These are phyloP conservation scores for Coccyzus lansbergi DNA, from an alignment of 2,797 vertebrate genomes.

Conservation along the genomic window DNA sequence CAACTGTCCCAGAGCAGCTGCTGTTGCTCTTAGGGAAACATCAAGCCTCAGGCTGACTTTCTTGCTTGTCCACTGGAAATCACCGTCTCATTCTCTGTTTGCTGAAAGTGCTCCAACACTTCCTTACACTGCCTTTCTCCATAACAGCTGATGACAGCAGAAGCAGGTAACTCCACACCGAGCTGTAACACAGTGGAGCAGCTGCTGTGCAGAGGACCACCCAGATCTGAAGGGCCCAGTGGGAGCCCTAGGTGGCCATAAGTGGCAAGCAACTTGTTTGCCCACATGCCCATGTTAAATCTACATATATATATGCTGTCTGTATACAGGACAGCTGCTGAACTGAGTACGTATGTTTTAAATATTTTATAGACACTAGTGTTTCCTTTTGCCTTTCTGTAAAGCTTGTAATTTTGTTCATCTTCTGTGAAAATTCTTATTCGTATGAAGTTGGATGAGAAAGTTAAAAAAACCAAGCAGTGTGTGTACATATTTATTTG, in stretches of 20 bases:
- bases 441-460: slow-evolving; percentile 6
- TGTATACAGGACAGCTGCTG: slow-evolving; percentile 48
- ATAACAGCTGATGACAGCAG: not conserved
- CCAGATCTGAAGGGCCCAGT: not conserved
- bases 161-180: not conserved
- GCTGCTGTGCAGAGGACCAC: slow-evolving; percentile 15
- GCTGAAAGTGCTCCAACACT: not conserved
- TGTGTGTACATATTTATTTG: not conserved
- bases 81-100: not conserved
- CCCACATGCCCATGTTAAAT: not conserved
- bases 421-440: slow-evolving; percentile 34
- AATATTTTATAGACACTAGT: not conserved
- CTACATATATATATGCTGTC: not conserved
- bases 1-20: slow-evolving; percentile 10
- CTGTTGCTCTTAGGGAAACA: slow-evolving; percentile 8
- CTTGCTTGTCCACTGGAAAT: slow-evolving; percentile 47
- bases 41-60: slow-evolving; percentile 54
- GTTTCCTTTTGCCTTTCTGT: slow-evolving; percentile 47
- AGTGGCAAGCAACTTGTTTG: not conserved
- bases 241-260: not conserved
- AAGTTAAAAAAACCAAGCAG: slow-evolving; percentile 18
- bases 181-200: not conserved
- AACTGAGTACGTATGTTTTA: not conserved
- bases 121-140: slow-evolving; percentile 2
- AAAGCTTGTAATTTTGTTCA: slow-evolving; percentile 47